phyloP scores from a whole-genome alignment of 2,797 vertebrate genomes.

The Myotis findleyi region DNA sequence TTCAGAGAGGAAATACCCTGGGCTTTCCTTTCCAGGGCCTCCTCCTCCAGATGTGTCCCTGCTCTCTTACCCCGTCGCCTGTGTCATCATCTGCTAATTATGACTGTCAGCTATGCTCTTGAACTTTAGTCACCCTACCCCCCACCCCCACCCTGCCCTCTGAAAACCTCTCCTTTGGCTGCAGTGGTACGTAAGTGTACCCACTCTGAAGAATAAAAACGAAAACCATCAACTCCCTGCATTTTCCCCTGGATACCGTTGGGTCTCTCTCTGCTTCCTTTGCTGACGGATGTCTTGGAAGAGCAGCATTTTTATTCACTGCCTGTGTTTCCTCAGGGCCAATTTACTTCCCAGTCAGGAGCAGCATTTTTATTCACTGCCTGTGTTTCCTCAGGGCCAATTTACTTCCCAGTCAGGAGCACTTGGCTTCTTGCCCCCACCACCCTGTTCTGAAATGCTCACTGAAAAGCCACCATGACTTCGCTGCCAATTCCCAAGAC shows the following conservation, averaged over 20 bases:
- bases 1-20: not conserved
- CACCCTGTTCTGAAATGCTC: not conserved
- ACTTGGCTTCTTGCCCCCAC: not conserved
- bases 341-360: not conserved
- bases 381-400: not conserved
- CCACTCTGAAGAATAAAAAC: not conserved
- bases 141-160: not conserved
- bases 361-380: not conserved
- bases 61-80: not conserved
- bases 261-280: not conserved
- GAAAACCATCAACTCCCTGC: not conserved
- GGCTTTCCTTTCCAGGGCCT: not conserved
- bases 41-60: not conserved
- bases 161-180: not conserved
- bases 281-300: not conserved
- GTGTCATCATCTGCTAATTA: not conserved
- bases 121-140: not conserved
- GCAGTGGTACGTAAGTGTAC: not conserved
- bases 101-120: not conserved
- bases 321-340: not conserved
- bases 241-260: not conserved
- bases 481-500: constrained; percentile 20
- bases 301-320: not conserved
- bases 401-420: not conserved
- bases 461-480: not conserved